Percentiles rank a stretch among this genome's conserved stretches.
Conservation (phyloP, 2,797 vertebrate genomes). For the Pangasius sanitwongsei region DNA sequence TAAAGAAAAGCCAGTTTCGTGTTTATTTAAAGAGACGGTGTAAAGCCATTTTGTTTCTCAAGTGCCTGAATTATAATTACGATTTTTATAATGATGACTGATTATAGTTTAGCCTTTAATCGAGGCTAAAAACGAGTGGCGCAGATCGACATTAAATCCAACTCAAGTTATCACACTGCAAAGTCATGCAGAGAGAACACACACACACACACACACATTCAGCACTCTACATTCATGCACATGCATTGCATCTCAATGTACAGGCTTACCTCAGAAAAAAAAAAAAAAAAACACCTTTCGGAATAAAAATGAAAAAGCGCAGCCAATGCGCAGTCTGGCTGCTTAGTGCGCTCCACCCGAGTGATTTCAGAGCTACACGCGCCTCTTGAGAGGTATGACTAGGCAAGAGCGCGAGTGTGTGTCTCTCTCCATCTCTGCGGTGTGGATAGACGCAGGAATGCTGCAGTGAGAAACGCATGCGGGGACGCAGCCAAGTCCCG, state of each 20-base stretch:
- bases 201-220: slow-evolving; percentile 1
- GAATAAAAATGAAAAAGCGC: not conserved
- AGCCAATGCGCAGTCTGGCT: not conserved
- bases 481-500: slow-evolving; percentile 65
- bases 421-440: slow-evolving; percentile 46
- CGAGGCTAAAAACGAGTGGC: not conserved
- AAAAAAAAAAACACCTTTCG: not conserved
- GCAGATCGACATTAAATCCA: not conserved
- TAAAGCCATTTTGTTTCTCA: not conserved
- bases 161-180: not conserved
- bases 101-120: not conserved
- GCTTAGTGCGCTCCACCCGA: not conserved
- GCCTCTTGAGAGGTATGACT: slow-evolving; percentile 30
- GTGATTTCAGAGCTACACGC: slow-evolving; percentile 3
- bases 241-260: not conserved
- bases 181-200: slow-evolving; percentile 7
- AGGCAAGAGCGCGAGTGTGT: slow-evolving; percentile 32
- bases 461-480: slow-evolving; percentile 67
- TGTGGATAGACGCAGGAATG: slow-evolving; percentile 71
- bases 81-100: no score
- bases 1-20: not conserved
- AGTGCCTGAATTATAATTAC: not conserved
- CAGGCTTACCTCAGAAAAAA: not conserved
- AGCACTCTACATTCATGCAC: not conserved
- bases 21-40: not conserved